Conservation (phyloP, 2,888 invertebrate genomes). For the Yponomeuta malinellus region DNA sequence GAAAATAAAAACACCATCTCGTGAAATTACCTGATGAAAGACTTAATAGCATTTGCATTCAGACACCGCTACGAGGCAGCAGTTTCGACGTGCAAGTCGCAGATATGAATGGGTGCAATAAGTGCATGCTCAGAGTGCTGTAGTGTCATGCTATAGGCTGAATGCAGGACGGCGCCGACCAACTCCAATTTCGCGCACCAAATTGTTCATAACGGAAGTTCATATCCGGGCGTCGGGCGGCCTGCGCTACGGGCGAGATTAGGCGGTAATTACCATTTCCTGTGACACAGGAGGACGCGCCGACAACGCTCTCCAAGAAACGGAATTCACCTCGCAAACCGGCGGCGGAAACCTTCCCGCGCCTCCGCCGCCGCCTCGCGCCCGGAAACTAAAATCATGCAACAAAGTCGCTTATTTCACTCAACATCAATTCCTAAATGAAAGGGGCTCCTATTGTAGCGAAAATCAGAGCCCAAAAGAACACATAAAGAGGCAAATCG, state of each 20-base stretch:
- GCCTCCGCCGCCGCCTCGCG: constrained; percentile 28
- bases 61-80: constrained; percentile 36
- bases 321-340: constrained; percentile 33
- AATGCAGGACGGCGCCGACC: constrained; percentile 59
- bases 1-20: constrained; percentile 52
- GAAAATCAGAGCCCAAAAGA: not conserved
- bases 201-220: constrained; percentile 92
- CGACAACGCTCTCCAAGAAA: constrained; percentile 55
- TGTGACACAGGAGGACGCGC: constrained; percentile 56
- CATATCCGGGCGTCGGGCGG: constrained; percentile 83
- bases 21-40: constrained; percentile 42
- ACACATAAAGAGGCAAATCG: constrained; percentile 1
- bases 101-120: constrained; percentile 45
- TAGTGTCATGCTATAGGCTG: constrained; percentile 45
- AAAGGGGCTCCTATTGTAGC: not conserved
- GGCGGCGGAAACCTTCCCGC: constrained; percentile 38
- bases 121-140: constrained; percentile 39
- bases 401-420: constrained; percentile 29
- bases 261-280: constrained; percentile 78
- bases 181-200: constrained; percentile 80
- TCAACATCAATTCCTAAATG: not conserved
- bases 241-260: constrained; percentile 73
- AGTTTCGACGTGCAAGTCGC: constrained; percentile 44
- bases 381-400: constrained; percentile 43
- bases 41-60: constrained; percentile 51